These are phyloP conservation scores for Xiphophorus couchianus DNA, from an alignment of 2,113 vertebrate genomes.

Conservation along the genomic window DNA sequence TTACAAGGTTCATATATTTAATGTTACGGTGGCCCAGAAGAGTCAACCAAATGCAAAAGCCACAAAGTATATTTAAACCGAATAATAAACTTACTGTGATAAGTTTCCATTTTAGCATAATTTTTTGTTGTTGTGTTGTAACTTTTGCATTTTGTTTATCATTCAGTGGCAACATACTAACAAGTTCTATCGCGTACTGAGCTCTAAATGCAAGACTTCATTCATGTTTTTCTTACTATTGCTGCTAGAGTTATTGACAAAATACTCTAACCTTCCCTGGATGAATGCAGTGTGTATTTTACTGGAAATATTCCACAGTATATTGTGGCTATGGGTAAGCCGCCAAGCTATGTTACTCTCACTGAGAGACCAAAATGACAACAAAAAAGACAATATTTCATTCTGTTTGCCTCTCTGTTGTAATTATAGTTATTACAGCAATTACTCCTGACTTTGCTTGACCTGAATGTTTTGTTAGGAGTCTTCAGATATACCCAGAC, in stretches of 20 bases:
- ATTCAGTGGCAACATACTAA: background rate
- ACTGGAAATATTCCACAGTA: no score
- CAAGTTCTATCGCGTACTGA: background rate
- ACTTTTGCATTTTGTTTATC: no score
- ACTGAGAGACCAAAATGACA: background rate
- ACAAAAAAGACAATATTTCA: constrained; percentile 3
- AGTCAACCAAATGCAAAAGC: no score
- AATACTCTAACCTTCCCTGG: background rate
- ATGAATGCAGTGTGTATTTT: no score
- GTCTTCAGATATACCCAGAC: constrained; percentile 1
- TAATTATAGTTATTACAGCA: constrained; percentile 27
- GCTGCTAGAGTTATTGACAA: background rate
- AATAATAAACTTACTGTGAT: no score
- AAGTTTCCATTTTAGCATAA: no score
- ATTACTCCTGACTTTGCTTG: constrained; percentile 21
- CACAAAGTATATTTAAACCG: no score
- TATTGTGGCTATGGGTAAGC: no score
- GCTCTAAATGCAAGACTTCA: background rate
- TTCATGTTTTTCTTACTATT: background rate
- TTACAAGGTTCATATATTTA: no score
- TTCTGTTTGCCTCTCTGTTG: background rate
- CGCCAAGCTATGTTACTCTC: background rate
- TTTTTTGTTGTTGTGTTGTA: no score
- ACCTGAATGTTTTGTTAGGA: constrained; percentile 18
- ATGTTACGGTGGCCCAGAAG: no score